Percentiles rank a stretch among this genome's conserved stretches.
Conservation (phyloP, 2,888 invertebrate genomes). For the Bombylius discolor region DNA sequence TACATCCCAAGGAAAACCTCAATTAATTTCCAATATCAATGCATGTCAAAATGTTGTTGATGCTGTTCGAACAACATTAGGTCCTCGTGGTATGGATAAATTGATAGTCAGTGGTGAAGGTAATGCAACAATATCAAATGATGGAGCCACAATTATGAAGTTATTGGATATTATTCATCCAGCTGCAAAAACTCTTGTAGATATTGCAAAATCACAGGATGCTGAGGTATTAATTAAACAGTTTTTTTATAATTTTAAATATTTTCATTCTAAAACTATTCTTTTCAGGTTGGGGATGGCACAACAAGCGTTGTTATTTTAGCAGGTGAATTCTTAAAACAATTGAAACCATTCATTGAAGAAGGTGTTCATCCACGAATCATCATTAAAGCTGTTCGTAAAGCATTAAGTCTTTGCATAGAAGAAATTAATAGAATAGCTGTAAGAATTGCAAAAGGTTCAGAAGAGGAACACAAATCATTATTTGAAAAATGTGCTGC, state of each 20-base stretch:
- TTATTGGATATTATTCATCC: conserved; percentile 96
- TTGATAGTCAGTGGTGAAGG: conserved; percentile 82
- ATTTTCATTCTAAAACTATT: background rate
- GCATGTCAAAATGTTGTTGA: conserved; percentile 93
- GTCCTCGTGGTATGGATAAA: conserved; percentile 99
- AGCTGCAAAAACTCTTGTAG: conserved; percentile 93
- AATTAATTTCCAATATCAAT: conserved; percentile 93
- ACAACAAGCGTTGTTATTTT: conserved; percentile 95
- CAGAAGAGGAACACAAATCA: conserved; percentile 21
- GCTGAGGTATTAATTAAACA: conserved; percentile 56
- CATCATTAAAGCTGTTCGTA: conserved; percentile 78
- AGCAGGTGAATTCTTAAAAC: conserved; percentile 90
- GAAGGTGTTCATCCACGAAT: conserved; percentile 92
- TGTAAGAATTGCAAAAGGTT: conserved; percentile 57
- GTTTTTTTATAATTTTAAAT: conserved; percentile 13
- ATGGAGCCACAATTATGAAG: conserved; percentile 98
- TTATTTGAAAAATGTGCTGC: conserved; percentile 81
- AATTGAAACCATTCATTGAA: conserved; percentile 88
- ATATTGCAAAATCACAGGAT: conserved; percentile 98
- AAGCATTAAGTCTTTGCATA: conserved; percentile 67
- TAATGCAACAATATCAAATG: conserved; percentile 95
- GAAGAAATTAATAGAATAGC: conserved; percentile 73
- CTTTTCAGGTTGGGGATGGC: conserved; percentile 82
- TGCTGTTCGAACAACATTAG: conserved; percentile 89
- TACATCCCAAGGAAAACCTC: conserved; percentile 86